Conservation (phyloP, 2,888 invertebrate genomes). For the Leucoptera coffeella region DNA sequence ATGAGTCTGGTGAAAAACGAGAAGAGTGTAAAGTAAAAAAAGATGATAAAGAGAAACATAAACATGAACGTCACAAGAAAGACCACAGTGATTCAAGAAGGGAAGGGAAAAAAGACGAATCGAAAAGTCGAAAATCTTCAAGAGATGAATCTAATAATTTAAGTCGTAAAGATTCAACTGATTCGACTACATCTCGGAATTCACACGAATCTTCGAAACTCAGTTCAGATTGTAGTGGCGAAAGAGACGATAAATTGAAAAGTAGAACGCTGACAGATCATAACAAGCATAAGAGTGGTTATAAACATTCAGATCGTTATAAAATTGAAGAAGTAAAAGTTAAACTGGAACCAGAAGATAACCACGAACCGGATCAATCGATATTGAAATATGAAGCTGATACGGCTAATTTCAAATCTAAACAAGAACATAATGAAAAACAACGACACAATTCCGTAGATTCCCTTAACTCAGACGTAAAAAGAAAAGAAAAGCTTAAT, state of each 20-base stretch:
- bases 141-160: slow-evolving; percentile 34
- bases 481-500: slow-evolving; percentile 57
- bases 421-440: slow-evolving; percentile 34
- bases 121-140: slow-evolving; percentile 32
- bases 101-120: slow-evolving; percentile 39
- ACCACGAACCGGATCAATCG: too few species aligned
- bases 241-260: too few species aligned
- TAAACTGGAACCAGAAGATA: too few species aligned
- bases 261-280: too few species aligned
- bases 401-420: too few species aligned
- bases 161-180: slow-evolving; percentile 43
- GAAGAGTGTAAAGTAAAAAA: slow-evolving; percentile 24
- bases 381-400: too few species aligned
- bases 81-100: slow-evolving; percentile 26
- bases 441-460: slow-evolving; percentile 44
- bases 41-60: slow-evolving; percentile 48
- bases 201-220: slow-evolving; percentile 35
- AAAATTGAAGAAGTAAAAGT: slow-evolving; percentile 45
- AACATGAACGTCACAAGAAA: slow-evolving; percentile 31
- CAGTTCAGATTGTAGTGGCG: too few species aligned
- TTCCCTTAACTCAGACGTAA: slow-evolving; percentile 33
- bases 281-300: too few species aligned
- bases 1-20: slow-evolving; percentile 18
- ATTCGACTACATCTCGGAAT: slow-evolving; percentile 36
- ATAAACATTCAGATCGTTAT: too few species aligned